Conservation (phyloP, 2,797 vertebrate species). For the Cyprinella venusta region DNA sequence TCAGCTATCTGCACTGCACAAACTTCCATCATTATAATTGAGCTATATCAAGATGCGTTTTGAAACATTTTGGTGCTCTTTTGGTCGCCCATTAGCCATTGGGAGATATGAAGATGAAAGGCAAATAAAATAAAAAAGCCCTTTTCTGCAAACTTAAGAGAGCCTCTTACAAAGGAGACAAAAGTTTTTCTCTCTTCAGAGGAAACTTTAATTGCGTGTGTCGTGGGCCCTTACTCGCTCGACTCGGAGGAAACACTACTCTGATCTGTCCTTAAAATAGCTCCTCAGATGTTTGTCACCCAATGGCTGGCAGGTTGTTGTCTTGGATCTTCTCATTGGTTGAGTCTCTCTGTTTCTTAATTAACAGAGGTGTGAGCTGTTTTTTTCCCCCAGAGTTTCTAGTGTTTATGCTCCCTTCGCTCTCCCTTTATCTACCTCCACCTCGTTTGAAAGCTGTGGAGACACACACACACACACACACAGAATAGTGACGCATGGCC, state of each 20-base stretch:
- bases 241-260: slow-evolving; percentile 65
- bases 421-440: slow-evolving; percentile 28
- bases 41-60: slow-evolving; percentile 70
- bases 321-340: slow-evolving; percentile 50
- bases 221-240: slow-evolving; percentile 60
- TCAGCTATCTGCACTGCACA: slow-evolving; percentile 60
- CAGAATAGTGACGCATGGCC: slow-evolving; percentile 28
- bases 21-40: slow-evolving; percentile 69
- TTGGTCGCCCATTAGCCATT: slow-evolving; percentile 73
- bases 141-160: slow-evolving; percentile 70
- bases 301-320: slow-evolving; percentile 63
- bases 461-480: slow-evolving; percentile 25
- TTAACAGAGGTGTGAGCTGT: slow-evolving; percentile 56
- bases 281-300: slow-evolving; percentile 73
- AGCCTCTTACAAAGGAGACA: slow-evolving; percentile 64
- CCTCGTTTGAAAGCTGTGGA: slow-evolving; percentile 12
- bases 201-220: slow-evolving; percentile 72
- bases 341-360: slow-evolving; percentile 51
- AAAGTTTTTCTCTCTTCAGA: slow-evolving; percentile 66
- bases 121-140: slow-evolving; percentile 68
- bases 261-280: slow-evolving; percentile 73
- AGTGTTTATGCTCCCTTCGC: slow-evolving; percentile 61
- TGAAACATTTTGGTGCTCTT: slow-evolving; percentile 68
- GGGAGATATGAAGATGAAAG: slow-evolving; percentile 73
- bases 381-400: slow-evolving; percentile 10